phyloP scores from a whole-genome alignment of 2,888 invertebrate genomes.

The Epistrophella euchroma region DNA sequence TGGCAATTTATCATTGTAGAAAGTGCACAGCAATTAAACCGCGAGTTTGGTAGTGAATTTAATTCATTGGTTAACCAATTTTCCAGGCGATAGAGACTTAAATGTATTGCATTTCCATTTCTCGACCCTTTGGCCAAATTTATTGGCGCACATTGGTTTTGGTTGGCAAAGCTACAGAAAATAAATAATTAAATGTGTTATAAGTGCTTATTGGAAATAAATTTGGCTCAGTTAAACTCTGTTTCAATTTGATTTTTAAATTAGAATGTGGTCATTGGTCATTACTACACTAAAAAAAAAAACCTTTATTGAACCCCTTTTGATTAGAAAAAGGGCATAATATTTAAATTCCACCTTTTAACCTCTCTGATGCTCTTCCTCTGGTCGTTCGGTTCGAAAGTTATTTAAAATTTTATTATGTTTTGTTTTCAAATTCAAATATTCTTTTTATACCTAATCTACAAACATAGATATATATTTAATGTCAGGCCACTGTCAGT shows the following conservation, averaged over 20 bases:
- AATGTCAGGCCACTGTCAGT: not conserved
- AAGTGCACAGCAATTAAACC: slow-evolving; percentile 74
- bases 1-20: slow-evolving; percentile 72
- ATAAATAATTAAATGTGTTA: slow-evolving; percentile 43
- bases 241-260: slow-evolving; percentile 28
- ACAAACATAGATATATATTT: no score
- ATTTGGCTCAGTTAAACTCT: slow-evolving; percentile 17
- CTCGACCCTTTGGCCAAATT: not conserved
- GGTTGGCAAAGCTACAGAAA: slow-evolving; percentile 13
- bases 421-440: not conserved
- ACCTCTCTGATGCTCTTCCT: no score
- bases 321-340: not conserved
- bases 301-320: not conserved
- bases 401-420: slow-evolving; percentile 6
- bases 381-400: not conserved
- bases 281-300: not conserved
- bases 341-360: slow-evolving; percentile 2
- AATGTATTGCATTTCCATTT: not conserved
- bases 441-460: not conserved
- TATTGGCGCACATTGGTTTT: slow-evolving; percentile 18
- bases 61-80: slow-evolving; percentile 75
- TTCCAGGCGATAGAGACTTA: slow-evolving; percentile 61
- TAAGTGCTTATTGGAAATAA: slow-evolving; percentile 46
- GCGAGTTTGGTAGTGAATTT: slow-evolving; percentile 71
- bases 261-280: slow-evolving; percentile 32